These are phyloP conservation scores for Athalia cordata DNA, from an alignment of 2,888 invertebrate genomes.

Conservation along the genomic window DNA sequence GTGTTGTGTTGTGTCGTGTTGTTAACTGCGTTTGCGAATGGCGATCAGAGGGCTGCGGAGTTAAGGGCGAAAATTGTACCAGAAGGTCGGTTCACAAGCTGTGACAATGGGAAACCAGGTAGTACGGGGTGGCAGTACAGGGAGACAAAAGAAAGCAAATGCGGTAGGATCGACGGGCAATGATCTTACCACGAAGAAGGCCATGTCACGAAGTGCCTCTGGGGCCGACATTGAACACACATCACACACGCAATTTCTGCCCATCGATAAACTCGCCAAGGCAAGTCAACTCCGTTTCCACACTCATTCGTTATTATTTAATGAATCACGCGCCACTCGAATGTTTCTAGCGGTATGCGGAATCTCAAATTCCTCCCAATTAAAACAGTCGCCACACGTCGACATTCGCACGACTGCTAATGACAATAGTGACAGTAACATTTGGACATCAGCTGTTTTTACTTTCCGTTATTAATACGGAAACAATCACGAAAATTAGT, in stretches of 20 bases:
- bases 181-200: constrained; percentile 71
- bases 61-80: constrained; percentile 4
- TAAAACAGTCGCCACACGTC: too few relatives aligned
- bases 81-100: neutral
- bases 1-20: constrained; percentile 27
- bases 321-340: neutral
- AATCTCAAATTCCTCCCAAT: neutral
- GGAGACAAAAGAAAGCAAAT: constrained; percentile 57
- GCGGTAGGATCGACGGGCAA: constrained; percentile 46
- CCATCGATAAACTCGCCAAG: constrained; percentile 86
- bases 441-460: too few relatives aligned
- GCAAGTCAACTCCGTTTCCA: constrained; percentile 70
- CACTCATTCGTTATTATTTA: neutral
- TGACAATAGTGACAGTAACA: too few relatives aligned
- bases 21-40: constrained; percentile 26
- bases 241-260: constrained; percentile 79
- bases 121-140: constrained; percentile 57
- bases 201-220: constrained; percentile 79
- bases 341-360: neutral
- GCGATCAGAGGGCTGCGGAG: constrained; percentile 26
- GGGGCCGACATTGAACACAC: constrained; percentile 81
- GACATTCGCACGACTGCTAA: too few relatives aligned
- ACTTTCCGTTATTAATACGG: too few relatives aligned
- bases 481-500: too few relatives aligned
- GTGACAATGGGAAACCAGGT: constrained; percentile 63